phyloP scores from a whole-genome alignment of 1,140 invertebrate species.

The Psilanteris sp. region DNA sequence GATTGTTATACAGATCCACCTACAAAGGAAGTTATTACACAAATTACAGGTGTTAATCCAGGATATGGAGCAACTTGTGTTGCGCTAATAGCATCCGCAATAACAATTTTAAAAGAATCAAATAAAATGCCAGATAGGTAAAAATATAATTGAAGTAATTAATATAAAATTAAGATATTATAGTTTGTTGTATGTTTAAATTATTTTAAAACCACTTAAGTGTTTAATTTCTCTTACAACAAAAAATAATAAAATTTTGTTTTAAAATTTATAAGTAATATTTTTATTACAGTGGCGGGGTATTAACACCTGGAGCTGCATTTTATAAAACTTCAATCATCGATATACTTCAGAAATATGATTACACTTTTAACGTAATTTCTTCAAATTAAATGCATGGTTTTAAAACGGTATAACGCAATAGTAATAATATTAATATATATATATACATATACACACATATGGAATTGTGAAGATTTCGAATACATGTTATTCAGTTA shows the following conservation, averaged over 20 bases:
- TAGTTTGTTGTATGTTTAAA: no score
- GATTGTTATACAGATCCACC: conserved; percentile 83
- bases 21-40: conserved; percentile 85
- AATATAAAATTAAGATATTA: no score
- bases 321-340: conserved; percentile 84
- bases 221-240: no score
- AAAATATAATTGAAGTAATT: conserved; percentile 57
- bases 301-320: conserved; percentile 79
- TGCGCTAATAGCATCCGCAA: conserved; percentile 85
- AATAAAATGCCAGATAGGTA: conserved; percentile 88
- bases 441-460: no score
- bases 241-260: no score
- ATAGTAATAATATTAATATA: no score
- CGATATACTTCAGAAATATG: conserved; percentile 82
- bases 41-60: conserved; percentile 84
- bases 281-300: conserved; percentile 79
- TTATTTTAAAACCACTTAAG: no score
- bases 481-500: no score
- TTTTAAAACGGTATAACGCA: no score
- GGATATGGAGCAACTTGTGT: conserved; percentile 91
- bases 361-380: conserved; percentile 82
- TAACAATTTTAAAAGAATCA: conserved; percentile 88
- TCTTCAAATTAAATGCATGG: conserved; percentile 65
- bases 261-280: no score
- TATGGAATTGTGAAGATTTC: no score